Evolutionary conservation across 2,888 invertebrate species (phyloP).

Genomic region (Dynastes hyllus): DNA sequence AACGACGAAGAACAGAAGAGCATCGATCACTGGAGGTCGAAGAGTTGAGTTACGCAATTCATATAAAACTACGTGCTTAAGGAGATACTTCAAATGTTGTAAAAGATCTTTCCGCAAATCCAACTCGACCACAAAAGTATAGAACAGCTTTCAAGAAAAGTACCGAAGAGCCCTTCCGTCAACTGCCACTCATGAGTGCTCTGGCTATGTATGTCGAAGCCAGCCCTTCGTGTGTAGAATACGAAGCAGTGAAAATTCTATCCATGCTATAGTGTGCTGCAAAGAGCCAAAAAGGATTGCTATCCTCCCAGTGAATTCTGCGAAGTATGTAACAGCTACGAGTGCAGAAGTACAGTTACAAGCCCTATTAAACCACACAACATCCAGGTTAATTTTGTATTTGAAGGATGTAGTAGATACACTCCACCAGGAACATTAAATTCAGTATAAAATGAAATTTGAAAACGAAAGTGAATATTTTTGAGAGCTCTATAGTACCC

Average conservation of each 20-base stretch:
- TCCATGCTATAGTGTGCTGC: slow-evolving; percentile 54
- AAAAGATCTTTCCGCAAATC: background rate
- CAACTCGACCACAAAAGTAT: background rate
- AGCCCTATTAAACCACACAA: slow-evolving; percentile 47
- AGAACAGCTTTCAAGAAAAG: background rate
- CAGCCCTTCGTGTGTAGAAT: too few relatives aligned
- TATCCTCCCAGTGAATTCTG: slow-evolving; percentile 50
- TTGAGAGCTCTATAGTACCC: slow-evolving; percentile 35
- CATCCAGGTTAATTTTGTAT: slow-evolving; percentile 18
- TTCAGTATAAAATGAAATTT: too few relatives aligned
- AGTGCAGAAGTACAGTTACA: slow-evolving; percentile 54
- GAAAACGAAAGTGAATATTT: slow-evolving; percentile 11
- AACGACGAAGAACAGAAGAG: too few relatives aligned
- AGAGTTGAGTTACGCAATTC: too few relatives aligned
- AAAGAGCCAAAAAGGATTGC: slow-evolving; percentile 55
- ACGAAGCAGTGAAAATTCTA: background rate
- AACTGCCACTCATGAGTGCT: background rate
- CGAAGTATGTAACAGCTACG: slow-evolving; percentile 54
- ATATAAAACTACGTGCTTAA: too few relatives aligned
- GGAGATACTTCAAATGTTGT: background rate
- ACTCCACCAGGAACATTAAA: background rate
- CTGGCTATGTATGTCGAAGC: too few relatives aligned
- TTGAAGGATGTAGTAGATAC: slow-evolving; percentile 20
- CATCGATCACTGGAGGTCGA: too few relatives aligned
- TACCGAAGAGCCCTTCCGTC: background rate